Base-by-base conservation (phyloP, 1,140 invertebrate species). In the Drosophila nasuta region DNA sequence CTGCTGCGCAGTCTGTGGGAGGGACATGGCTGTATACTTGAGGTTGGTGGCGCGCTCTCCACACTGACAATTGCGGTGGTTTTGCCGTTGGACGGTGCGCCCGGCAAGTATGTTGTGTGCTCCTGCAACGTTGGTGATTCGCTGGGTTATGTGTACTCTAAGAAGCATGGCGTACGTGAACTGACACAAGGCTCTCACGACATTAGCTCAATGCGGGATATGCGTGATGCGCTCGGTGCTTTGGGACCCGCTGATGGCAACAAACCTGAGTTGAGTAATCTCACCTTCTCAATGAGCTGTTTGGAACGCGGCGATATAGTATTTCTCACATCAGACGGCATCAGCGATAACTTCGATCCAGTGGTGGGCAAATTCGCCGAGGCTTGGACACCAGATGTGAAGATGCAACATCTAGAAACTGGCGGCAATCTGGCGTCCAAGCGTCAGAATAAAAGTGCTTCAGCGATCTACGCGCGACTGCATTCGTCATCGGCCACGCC, bases 331-430 rank as follows among this genome's bases (percentile, higher is more conserved):
- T 97, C 96, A 13, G 97, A 98, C 92, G 97, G 97, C n/a, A 95
- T 98, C 28, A 97, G 97, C 8, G 97, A 98, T 89, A 98, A 98
- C 91, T 98, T 98, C 92, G 97, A 98, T 93, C 98, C 97, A 1
- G 97, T 98, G 46, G 97, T 98, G 64, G 97, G 97, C 5, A 97
- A 97, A 93, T 97, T 98, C 92, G 97, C 97, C n/a, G 93, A 91
- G 48, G 78, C 82, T 20, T 86, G 87, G 81, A 92, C 91, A 0
- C 83, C 92, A 1, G 87, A 92, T 63, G 87, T 90, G 0, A 92
- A 91, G 71, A 43, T 92, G 0, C 85, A 89, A 3, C 59, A 69
- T 2, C 43, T 62, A 3, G 57, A 75, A 13, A 51, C 75, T 7
- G 11, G 30, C 74, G 11, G 33, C 35, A 7, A 76, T 54, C 72